phyloP scores from a whole-genome alignment of 2,113 vertebrate genomes.

The Stegastes partitus region DNA sequence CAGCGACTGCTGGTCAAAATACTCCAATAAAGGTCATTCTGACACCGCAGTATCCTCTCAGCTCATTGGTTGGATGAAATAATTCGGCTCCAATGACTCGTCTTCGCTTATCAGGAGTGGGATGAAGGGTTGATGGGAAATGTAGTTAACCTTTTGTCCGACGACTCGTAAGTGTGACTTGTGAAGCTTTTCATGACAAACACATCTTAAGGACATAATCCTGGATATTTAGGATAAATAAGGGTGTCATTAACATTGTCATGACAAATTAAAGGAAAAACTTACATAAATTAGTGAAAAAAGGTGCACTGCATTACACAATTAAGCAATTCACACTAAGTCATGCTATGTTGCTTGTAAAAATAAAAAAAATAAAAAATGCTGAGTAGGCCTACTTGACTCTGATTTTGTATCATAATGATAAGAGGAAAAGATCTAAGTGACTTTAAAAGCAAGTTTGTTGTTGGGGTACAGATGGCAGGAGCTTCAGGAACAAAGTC shows the following conservation, averaged over 20 bases:
- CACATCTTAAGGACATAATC: background rate
- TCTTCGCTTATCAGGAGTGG: background rate
- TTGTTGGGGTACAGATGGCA: no score
- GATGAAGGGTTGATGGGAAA: constrained; percentile 59
- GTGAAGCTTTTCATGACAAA: background rate
- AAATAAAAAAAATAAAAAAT: no score
- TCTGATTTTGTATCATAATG: no score
- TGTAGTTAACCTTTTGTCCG: constrained; percentile 61
- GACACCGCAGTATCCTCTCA: constrained; percentile 56
- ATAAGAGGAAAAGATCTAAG: no score
- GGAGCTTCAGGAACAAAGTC: no score
- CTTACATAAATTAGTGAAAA: no score
- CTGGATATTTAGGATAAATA: background rate
- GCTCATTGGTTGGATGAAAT: constrained; percentile 69
- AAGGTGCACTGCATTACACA: no score
- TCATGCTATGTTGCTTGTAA: no score
- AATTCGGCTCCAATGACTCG: constrained; percentile 54
- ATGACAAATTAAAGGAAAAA: background rate
- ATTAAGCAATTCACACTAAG: no score
- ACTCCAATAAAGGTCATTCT: constrained; percentile 77
- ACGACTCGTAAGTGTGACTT: background rate
- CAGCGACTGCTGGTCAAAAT: constrained; percentile 36
- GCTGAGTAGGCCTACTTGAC: no score
- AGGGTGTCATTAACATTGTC: background rate
- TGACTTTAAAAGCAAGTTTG: no score